Evolutionary conservation across 2,113 vertebrate species (phyloP).

Genomic region (Blennius ocellaris): DNA sequence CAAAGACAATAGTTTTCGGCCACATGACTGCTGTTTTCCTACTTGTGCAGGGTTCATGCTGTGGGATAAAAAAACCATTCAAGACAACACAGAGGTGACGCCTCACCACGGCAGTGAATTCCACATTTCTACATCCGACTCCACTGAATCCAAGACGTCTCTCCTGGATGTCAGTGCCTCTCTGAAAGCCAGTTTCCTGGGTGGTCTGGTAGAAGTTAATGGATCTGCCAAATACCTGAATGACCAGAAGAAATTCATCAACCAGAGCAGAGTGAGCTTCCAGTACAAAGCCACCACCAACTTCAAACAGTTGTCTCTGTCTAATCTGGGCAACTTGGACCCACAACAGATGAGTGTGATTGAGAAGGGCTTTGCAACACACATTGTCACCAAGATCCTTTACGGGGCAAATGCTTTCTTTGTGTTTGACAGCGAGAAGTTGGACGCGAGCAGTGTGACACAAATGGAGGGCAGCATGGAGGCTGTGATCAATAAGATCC

Average conservation of each 20-base stretch:
- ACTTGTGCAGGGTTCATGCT: background rate
- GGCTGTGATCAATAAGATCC: constrained; percentile 35
- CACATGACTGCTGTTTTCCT: background rate
- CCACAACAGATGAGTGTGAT: rapidly evolving
- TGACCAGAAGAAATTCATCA: background rate
- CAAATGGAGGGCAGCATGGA: background rate
- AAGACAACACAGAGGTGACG: background rate
- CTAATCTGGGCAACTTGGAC: rapidly evolving
- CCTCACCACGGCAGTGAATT: background rate
- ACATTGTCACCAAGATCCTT: constrained; percentile 51
- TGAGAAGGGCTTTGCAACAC: constrained; percentile 14
- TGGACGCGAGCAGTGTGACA: background rate
- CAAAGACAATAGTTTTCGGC: background rate
- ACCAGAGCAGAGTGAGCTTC: constrained; percentile 29
- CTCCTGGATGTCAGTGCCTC: constrained; percentile 19
- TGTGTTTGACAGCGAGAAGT: constrained; percentile 54
- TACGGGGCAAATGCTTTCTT: constrained; percentile 61
- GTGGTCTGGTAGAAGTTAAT: constrained; percentile 32
- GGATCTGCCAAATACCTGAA: constrained; percentile 58
- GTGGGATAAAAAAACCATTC: background rate
- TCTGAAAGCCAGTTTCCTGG: constrained; percentile 41
- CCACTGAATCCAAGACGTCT: constrained; percentile 10
- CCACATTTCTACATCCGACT: constrained; percentile 23
- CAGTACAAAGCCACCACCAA: constrained; percentile 41
- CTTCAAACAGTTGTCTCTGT: constrained; percentile 8